Evolutionary conservation across 2,113 vertebrate species (phyloP).

Genomic region (Probosciger aterrimus): DNA sequence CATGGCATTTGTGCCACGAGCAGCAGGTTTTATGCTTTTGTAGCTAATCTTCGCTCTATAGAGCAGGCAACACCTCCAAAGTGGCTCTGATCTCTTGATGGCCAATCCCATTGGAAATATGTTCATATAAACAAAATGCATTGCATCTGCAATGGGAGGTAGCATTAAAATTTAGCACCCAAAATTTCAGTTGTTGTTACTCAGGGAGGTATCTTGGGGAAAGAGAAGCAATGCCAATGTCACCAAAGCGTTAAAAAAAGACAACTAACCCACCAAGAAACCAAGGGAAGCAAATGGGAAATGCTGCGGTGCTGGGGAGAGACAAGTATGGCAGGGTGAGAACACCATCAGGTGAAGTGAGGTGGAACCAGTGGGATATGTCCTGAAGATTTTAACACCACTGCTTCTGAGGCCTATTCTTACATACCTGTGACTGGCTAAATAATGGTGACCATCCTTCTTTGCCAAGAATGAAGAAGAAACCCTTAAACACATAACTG

Average conservation of each 20-base stretch:
- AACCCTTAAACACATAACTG: not conserved
- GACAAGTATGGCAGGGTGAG: not conserved
- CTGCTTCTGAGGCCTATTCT: not conserved
- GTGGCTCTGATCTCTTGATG: not conserved
- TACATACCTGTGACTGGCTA: not conserved
- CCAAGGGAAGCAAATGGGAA: not conserved
- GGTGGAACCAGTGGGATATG: not conserved
- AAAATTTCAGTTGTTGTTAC: not conserved
- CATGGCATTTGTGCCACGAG: not conserved
- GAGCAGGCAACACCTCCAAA: not conserved
- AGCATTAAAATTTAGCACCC: not conserved
- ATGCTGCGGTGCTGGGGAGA: not conserved
- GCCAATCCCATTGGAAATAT: not conserved
- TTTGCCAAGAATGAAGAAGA: not conserved
- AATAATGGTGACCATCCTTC: not conserved
- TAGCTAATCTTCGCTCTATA: not conserved
- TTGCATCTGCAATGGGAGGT: rapidly evolving
- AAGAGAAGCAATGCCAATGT: not conserved
- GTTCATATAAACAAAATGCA: not conserved
- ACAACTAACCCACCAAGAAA: rapidly evolving
- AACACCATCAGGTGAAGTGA: no score
- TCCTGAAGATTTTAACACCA: not conserved
- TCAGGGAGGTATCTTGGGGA: not conserved
- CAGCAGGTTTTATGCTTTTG: not conserved
- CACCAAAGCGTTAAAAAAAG: not conserved